Conservation (phyloP, 2,113 vertebrate genomes). For the Hippocampus mohnikei region DNA sequence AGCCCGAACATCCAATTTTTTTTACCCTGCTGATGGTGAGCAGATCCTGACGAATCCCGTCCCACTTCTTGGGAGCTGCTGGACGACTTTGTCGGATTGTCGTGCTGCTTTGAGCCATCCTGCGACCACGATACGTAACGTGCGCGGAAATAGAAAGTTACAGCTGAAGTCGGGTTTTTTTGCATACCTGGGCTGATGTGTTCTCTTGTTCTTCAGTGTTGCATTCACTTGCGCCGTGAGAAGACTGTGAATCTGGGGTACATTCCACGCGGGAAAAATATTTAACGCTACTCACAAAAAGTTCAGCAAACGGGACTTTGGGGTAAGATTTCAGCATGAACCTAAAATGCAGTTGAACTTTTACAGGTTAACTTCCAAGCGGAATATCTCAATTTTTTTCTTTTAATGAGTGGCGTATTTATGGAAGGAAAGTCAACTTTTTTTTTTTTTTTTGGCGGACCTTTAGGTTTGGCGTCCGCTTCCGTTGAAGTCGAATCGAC, state of each 20-base stretch:
- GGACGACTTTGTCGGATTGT: conserved; percentile 14
- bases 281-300: not conserved
- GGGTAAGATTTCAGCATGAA: too few relatives aligned
- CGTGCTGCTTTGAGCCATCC: conserved; percentile 12
- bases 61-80: conserved; percentile 2
- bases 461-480: not conserved
- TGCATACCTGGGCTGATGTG: conserved; percentile 32
- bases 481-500: conserved; percentile 2
- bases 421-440: not conserved
- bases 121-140: conserved; percentile 5
- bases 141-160: not conserved
- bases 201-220: conserved; percentile 10
- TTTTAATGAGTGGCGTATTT: not conserved
- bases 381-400: not conserved
- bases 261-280: not conserved
- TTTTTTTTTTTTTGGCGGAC: not conserved
- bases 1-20: not conserved
- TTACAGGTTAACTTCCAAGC: too few relatives aligned
- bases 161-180: not conserved
- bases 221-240: conserved; percentile 19
- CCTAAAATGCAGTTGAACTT: too few relatives aligned
- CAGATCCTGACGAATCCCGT: not conserved
- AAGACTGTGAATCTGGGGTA: conserved; percentile 23
- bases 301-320: too few relatives aligned
- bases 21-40: not conserved